Evolutionary conservation across 2,113 vertebrate species (phyloP), one percentile per base, ranked within the genome.

Genomic region (Alexandromys fortis): DNA sequence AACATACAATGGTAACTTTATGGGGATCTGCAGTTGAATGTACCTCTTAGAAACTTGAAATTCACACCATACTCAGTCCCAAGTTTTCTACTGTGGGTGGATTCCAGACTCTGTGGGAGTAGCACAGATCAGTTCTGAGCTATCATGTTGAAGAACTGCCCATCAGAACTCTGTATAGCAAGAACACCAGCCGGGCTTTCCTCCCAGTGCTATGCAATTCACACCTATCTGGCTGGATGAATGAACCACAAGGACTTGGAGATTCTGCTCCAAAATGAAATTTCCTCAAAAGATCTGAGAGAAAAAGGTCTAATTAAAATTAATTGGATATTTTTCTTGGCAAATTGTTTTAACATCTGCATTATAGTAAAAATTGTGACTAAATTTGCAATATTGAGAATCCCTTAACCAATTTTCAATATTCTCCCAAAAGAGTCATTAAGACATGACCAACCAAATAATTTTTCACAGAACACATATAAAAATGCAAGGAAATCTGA

Each of bases 261-360:
- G 75, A 79, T 45, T 11, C 72, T 70, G 4, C 24, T 35, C 35
- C 26, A 68, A 58, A 78, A 7, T 30, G 22, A 92, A 81, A 67
- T 0, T 70, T 75, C 4, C 22, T 63, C 22, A 7, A 26, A 94
- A 68, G 38, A 7, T 11, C 33, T n/a, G 35, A 72, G 42, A 70
- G 3, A 96, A 12, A 85, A 86, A 7, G 9, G 12, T 81, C 92
- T 92, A 4, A 83, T 12, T 95, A 55, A 91, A 93, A 38, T 77
- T 9, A 30, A 75, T 0, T 47, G 14, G 6, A 19, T 70, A 4
- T 0, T 68, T 91, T 95, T 82, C 13, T 52, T 63, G 65, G 2
- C 68, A 3, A 67, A 70, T 38, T 96, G 21, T 63, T 86, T 78
- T 47, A 95, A 86, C 16, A 55, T 61, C 45, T 89, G 9, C 3